Conservation (phyloP, 2,888 invertebrate genomes). For the Ennomos erosarius region DNA sequence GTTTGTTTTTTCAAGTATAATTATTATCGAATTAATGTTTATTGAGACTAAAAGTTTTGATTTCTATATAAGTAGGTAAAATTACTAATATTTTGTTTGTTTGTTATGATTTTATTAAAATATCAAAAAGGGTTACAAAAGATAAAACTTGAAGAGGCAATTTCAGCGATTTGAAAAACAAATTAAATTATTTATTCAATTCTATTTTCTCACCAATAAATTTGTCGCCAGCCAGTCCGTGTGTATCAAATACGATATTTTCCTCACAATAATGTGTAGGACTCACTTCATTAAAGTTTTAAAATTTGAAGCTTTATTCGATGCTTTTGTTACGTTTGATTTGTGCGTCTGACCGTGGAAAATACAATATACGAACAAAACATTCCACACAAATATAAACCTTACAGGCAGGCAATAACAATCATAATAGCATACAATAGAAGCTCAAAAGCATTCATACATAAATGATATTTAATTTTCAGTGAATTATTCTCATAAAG, state of each 20-base stretch:
- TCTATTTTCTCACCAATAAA: neutral
- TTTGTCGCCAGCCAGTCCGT: slow-evolving; percentile 41
- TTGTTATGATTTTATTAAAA: too few species aligned
- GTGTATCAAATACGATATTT: slow-evolving; percentile 66
- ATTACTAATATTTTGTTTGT: too few species aligned
- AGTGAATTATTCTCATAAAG: slow-evolving; percentile 59
- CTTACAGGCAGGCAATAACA: slow-evolving; percentile 48
- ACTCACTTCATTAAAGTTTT: slow-evolving; percentile 80
- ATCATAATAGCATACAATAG: slow-evolving; percentile 37
- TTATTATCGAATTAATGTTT: too few species aligned
- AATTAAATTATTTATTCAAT: too few species aligned
- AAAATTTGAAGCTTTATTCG: slow-evolving; percentile 76
- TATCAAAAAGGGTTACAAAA: too few species aligned
- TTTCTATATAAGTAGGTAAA: too few species aligned
- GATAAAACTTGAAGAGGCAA: too few species aligned
- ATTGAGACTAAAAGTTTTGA: too few species aligned
- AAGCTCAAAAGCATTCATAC: slow-evolving; percentile 44
- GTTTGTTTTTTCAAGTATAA: too few species aligned
- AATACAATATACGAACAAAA: slow-evolving; percentile 60
- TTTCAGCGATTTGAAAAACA: too few species aligned
- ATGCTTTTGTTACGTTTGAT: slow-evolving; percentile 74
- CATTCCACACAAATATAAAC: slow-evolving; percentile 47
- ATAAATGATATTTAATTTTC: slow-evolving; percentile 68
- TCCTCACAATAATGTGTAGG: slow-evolving; percentile 73
- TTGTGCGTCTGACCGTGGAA: slow-evolving; percentile 74